Base-by-base conservation (phyloP, 2,113 vertebrate genomes). In the Leptosomus discolor region DNA sequence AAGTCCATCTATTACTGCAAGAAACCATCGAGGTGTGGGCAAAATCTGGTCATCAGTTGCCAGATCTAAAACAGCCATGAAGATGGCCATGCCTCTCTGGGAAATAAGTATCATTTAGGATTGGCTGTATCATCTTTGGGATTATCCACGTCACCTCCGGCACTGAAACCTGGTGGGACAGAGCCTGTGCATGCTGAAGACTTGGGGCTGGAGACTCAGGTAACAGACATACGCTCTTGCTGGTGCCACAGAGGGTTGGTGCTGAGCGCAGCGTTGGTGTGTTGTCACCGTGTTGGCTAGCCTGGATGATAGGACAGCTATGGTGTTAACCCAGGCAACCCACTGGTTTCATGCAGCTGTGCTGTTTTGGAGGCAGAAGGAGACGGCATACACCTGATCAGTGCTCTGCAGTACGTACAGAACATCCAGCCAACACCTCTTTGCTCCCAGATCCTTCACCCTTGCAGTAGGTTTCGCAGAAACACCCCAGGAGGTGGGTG, bases 401-500 rank as follows among this genome's bases (percentile, higher is more conserved):
- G 32, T 16, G 39, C n/a, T 65, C 46, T 36, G 16, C 10, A 1
- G 37, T 13, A 30, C 2, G 5, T 18, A 34, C 0, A 0, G 36
- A 23, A 45, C 50, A 64, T 32, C 34, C 37, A 77, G 4, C 21
- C 30, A 34, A 23, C 0, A 6, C 30, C 32, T 4, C 26, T 81
- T 14, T 51, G 15, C 61, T 79, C 70, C 87, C 15, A 65, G 37
- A 41, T 21, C 50, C 45, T 65, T 81, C 24, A 27, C 3, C 51
- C 23, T 51, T 39, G 19, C 16, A 8, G 29, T 14, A 15, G 22
- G 30, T 32, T 86, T 43, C 70, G 32, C 15, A 29, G 45, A 46
- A 70, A 21, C 21, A 6, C 8, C 26, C 24, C 51, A 32, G 18
- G 4, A 36, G 51, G 21, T 43, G n/a, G 23, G 19, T 23, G 30